Conservation (phyloP, 2,888 invertebrate genomes). For the Vannuccia rotundouncinata region DNA sequence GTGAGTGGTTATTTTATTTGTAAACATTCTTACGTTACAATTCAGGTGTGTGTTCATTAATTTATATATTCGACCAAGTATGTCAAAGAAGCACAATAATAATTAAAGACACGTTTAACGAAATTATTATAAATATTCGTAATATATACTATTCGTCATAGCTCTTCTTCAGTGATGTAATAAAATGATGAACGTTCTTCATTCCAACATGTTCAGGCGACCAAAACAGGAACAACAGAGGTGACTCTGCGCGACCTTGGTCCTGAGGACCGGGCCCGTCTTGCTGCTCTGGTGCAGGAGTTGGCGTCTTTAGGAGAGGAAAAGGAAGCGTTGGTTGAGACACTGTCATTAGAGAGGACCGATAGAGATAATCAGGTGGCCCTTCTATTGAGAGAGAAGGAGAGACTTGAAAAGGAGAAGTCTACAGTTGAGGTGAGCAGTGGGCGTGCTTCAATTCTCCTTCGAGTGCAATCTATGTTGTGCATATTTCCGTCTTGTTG, state of each 20-base stretch:
- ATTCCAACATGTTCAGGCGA: too few relatives aligned
- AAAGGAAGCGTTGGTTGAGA: background rate
- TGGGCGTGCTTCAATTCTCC: background rate
- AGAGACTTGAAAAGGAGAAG: background rate
- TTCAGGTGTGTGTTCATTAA: too few relatives aligned
- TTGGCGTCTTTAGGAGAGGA: background rate
- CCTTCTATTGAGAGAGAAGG: background rate
- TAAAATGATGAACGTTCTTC: too few relatives aligned
- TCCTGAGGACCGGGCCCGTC: background rate
- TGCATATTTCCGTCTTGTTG: background rate
- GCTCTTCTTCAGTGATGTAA: too few relatives aligned
- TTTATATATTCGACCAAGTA: too few relatives aligned
- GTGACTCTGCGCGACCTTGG: background rate
- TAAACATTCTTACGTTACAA: too few relatives aligned
- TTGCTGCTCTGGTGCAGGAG: background rate
- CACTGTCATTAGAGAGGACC: background rate
- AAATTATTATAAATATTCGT: too few relatives aligned
- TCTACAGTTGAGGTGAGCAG: background rate
- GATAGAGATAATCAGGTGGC: background rate
- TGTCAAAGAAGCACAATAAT: too few relatives aligned
- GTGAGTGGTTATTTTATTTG: too few relatives aligned
- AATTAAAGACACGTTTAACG: too few relatives aligned
- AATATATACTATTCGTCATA: background rate
- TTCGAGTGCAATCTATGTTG: background rate
- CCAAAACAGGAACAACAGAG: too few relatives aligned